These are phyloP conservation scores for Antechinus stuartii DNA, from an alignment of 2,113 vertebrate species.

Conservation along the genomic window DNA sequence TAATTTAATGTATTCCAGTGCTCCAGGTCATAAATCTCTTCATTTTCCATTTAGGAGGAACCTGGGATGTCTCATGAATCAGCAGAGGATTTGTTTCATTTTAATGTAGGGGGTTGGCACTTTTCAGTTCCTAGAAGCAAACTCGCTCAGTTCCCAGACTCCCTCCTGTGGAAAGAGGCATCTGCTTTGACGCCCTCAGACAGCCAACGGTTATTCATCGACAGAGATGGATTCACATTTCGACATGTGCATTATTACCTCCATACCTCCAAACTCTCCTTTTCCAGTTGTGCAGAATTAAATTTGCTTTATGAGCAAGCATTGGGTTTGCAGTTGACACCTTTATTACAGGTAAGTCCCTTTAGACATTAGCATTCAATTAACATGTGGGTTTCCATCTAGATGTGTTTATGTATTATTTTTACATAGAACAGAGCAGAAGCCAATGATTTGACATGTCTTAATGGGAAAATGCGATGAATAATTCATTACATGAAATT, in stretches of 20 bases:
- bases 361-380: slow-evolving; percentile 21
- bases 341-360: slow-evolving; percentile 79
- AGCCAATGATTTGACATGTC: slow-evolving; percentile 22
- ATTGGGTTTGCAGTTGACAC: slow-evolving; percentile 76
- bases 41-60: slow-evolving; percentile 67
- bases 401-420: slow-evolving; percentile 12
- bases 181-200: slow-evolving; percentile 68
- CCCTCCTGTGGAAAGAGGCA: slow-evolving; percentile 80
- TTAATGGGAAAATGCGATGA: slow-evolving; percentile 38
- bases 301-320: slow-evolving; percentile 81
- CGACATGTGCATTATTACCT: slow-evolving; percentile 81
- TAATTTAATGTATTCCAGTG: not conserved
- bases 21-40: slow-evolving; percentile 34
- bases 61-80: slow-evolving; percentile 64
- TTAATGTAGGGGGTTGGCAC: slow-evolving; percentile 81
- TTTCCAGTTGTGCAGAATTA: slow-evolving; percentile 78
- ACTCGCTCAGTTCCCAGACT: slow-evolving; percentile 79
- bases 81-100: slow-evolving; percentile 73
- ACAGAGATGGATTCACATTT: slow-evolving; percentile 82
- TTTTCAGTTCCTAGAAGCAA: slow-evolving; percentile 81
- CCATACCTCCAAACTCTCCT: slow-evolving; percentile 78
- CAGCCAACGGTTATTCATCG: slow-evolving; percentile 77
- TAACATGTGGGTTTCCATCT: slow-evolving; percentile 7
- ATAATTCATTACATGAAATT: slow-evolving; percentile 41
- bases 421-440: not conserved